Conservation (phyloP, 2,113 vertebrate genomes). For the Lepisosteus oculatus region DNA sequence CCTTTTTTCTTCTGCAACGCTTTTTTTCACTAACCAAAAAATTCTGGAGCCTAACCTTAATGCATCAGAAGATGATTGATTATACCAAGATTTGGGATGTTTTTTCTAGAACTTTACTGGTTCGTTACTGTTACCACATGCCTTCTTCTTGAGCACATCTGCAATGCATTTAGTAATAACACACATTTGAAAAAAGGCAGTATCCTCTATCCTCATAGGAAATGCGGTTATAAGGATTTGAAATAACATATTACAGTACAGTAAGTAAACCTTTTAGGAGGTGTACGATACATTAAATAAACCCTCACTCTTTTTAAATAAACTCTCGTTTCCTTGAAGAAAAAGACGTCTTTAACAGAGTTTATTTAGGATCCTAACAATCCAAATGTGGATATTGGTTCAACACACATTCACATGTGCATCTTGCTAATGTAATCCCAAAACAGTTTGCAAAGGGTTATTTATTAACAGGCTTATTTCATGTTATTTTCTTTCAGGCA, state of each 20-base stretch:
- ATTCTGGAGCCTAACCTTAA: not conserved
- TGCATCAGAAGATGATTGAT: conserved; percentile 39
- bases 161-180: conserved; percentile 64
- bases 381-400: conserved; percentile 34
- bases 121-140: conserved; percentile 37
- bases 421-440: not conserved
- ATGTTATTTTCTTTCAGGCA: conserved; percentile 9
- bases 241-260: conserved; percentile 69
- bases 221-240: conserved; percentile 65
- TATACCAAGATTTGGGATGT: conserved; percentile 45
- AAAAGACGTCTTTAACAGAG: conserved; percentile 39
- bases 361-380: conserved; percentile 45
- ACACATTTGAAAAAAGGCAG: conserved; percentile 46
- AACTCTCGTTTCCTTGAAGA: conserved; percentile 66
- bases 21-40: not conserved
- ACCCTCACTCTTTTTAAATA: conserved; percentile 64
- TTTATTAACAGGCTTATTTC: conserved; percentile 6
- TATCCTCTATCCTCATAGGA: conserved; percentile 64
- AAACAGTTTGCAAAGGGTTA: not conserved
- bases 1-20: not conserved
- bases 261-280: conserved; percentile 70
- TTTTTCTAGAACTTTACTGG: conserved; percentile 46
- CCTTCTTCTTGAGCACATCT: conserved; percentile 54
- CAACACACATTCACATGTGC: not conserved
- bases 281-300: conserved; percentile 69